Conservation (phyloP, 2,888 invertebrate species). For the Conchocele bisecta region DNA sequence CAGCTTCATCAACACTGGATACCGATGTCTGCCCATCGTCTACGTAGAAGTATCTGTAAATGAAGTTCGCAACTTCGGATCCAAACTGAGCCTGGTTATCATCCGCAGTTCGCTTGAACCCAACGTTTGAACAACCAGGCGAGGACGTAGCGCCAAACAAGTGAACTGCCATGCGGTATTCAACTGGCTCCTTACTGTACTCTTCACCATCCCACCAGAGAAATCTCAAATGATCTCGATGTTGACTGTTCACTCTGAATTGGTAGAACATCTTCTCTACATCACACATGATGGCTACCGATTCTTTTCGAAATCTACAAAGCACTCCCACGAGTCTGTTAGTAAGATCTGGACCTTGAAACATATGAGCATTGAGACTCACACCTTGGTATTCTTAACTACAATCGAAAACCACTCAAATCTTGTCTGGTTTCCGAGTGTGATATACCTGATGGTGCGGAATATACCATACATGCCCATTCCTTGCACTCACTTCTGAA, state of each 20-base stretch:
- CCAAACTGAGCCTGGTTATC: too few species aligned
- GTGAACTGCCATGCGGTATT: slow-evolving; percentile 52
- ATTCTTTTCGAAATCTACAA: slow-evolving; percentile 45
- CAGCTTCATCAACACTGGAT: background rate
- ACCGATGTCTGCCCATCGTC: slow-evolving; percentile 41
- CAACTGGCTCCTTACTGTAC: slow-evolving; percentile 5
- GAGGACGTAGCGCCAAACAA: slow-evolving; percentile 55
- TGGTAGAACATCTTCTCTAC: slow-evolving; percentile 51
- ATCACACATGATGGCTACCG: slow-evolving; percentile 44
- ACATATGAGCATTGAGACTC: slow-evolving; percentile 35
- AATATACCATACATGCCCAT: slow-evolving; percentile 52
- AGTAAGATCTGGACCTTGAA: slow-evolving; percentile 56
- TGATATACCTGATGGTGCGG: slow-evolving; percentile 56
- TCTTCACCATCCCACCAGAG: slow-evolving; percentile 41
- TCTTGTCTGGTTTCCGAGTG: slow-evolving; percentile 42
- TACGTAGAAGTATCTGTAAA: slow-evolving; percentile 38
- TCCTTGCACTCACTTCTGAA: too few species aligned
- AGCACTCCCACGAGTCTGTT: slow-evolving; percentile 57
- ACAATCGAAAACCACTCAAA: slow-evolving; percentile 54
- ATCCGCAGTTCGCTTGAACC: too few species aligned
- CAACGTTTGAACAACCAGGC: too few species aligned
- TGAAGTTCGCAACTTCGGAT: slow-evolving; percentile 7
- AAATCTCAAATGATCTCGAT: slow-evolving; percentile 46
- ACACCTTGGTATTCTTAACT: slow-evolving; percentile 13
- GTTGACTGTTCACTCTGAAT: slow-evolving; percentile 20